Evolutionary conservation across 2,888 invertebrate genomes (phyloP).

Genomic region (Platerodrilus igneus): DNA sequence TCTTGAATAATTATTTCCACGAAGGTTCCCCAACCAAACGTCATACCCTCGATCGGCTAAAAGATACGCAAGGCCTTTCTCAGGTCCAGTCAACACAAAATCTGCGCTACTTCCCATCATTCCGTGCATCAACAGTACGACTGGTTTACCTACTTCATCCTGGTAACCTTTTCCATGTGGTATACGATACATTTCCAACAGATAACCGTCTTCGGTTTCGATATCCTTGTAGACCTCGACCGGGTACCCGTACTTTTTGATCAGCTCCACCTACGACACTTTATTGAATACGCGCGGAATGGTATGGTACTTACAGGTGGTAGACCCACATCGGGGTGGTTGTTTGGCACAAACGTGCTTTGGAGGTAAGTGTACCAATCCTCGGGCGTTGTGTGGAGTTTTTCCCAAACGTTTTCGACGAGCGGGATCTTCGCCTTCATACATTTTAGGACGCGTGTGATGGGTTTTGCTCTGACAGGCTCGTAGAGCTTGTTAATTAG

Average conservation of each 20-base stretch:
- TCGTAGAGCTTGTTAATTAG: no score
- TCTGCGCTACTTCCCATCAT: slow-evolving; percentile 67
- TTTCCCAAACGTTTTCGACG: no score
- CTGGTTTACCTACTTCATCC: slow-evolving; percentile 37
- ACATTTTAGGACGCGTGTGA: no score
- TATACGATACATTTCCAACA: slow-evolving; percentile 45
- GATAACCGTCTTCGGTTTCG: slow-evolving; percentile 48
- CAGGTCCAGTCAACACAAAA: slow-evolving; percentile 69
- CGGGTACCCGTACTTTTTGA: slow-evolving; percentile 38
- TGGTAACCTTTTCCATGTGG: slow-evolving; percentile 23
- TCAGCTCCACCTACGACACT: background rate
- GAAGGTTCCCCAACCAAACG: slow-evolving; percentile 77
- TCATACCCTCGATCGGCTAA: slow-evolving; percentile 67
- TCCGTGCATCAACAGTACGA: slow-evolving; percentile 64
- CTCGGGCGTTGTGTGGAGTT: no score
- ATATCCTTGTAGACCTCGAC: slow-evolving; percentile 43
- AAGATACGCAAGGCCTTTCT: slow-evolving; percentile 54
- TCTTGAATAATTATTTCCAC: slow-evolving; percentile 67
- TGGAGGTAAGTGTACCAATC: no score
- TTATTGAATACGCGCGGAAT: no score
- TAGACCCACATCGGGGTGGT: no score
- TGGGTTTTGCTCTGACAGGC: no score
- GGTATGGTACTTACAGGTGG: no score
- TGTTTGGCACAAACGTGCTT: no score
- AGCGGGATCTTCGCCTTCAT: no score